phyloP scores from a whole-genome alignment of 1,140 invertebrate species.

The Drosophila tropicalis region DNA sequence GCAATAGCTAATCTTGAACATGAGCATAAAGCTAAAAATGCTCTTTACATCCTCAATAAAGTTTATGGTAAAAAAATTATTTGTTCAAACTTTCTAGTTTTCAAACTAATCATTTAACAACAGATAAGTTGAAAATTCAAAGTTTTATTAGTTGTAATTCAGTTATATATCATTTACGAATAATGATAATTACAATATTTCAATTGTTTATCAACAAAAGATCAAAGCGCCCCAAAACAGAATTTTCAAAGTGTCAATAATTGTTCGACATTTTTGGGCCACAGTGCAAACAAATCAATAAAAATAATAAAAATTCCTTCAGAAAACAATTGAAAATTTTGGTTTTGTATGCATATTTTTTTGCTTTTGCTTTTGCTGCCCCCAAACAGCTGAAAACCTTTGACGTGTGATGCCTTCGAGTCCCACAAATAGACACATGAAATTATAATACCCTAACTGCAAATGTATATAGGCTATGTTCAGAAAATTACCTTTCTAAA shows the following conservation, averaged over 20 bases:
- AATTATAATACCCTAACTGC: neutral
- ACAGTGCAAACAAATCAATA: constrained; percentile 56
- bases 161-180: neutral
- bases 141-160: too few species aligned
- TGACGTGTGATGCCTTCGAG: constrained; percentile 46
- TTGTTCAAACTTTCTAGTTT: neutral
- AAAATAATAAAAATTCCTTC: constrained; percentile 44
- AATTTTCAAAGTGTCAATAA: constrained; percentile 65
- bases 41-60: neutral
- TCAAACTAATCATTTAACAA: too few species aligned
- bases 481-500: too few species aligned
- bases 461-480: neutral
- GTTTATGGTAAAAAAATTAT: neutral
- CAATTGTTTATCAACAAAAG: constrained; percentile 27
- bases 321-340: constrained; percentile 11
- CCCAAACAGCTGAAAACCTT: constrained; percentile 26
- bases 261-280: constrained; percentile 56
- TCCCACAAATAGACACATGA: constrained; percentile 28
- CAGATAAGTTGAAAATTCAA: too few species aligned
- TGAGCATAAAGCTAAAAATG: too few species aligned
- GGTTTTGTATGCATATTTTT: constrained; percentile 16
- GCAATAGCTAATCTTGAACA: too few species aligned
- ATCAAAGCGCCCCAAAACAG: constrained; percentile 60
- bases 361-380: neutral
- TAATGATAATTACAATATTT: constrained; percentile 3